Percentiles rank a stretch among this genome's conserved stretches.
Evolutionary conservation across 2,888 invertebrate genomes (phyloP).

Genomic region (Rhopalosiphum nymphaeae): DNA sequence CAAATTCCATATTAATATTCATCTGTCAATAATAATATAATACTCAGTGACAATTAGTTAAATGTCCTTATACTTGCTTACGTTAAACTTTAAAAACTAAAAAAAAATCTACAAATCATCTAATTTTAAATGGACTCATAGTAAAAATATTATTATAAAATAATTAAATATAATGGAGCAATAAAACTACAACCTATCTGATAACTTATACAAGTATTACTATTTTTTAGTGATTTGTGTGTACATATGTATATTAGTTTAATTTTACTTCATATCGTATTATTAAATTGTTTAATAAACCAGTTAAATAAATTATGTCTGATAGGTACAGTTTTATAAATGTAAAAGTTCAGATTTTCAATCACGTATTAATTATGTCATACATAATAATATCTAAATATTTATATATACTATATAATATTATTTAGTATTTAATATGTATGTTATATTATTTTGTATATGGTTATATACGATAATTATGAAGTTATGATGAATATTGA

Average conservation of each 20-base stretch:
- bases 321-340: not conserved
- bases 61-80: not conserved
- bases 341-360: not conserved
- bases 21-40: not conserved
- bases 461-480: not conserved
- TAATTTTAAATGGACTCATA: not conserved
- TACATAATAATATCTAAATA: not conserved
- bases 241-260: not conserved
- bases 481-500: not conserved
- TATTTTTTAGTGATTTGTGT: not conserved
- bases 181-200: not conserved
- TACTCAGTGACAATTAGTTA: not conserved
- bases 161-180: not conserved
- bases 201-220: not conserved
- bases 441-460: not conserved
- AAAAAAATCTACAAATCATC: not conserved
- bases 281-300: not conserved
- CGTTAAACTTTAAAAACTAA: not conserved
- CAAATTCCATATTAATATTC: not conserved
- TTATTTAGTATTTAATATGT: not conserved
- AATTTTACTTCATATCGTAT: not conserved
- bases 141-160: not conserved
- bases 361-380: not conserved
- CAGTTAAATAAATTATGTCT: not conserved
- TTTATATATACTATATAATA: not conserved